These are phyloP conservation scores for Nesometra sesokonis DNA, from an alignment of 35 echinoderm and acorn worm species.

Conservation along the genomic window DNA sequence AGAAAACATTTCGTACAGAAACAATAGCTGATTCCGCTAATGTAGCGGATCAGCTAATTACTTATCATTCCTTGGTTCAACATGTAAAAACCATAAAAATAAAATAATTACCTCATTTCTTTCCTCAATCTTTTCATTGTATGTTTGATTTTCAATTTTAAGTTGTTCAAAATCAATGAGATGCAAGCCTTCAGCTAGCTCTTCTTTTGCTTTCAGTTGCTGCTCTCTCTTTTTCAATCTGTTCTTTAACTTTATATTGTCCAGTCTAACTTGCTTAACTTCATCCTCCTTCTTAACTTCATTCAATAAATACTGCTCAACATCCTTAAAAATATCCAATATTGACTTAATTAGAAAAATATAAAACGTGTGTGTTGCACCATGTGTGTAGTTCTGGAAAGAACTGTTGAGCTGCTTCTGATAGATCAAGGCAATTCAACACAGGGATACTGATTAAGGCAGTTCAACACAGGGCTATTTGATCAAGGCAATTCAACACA, in stretches of 20 bases:
- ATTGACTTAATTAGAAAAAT: not conserved
- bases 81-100: no score
- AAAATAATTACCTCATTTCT: constrained; percentile 86
- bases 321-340: constrained; percentile 34
- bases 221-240: constrained; percentile 92
- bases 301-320: constrained; percentile 62
- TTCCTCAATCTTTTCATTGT: constrained; percentile 98
- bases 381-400: no score
- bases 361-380: no score
- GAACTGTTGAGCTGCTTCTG: no score
- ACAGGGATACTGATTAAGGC: no score
- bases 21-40: no score
- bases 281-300: constrained; percentile 91
- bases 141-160: constrained; percentile 99
- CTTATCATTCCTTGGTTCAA: no score
- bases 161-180: constrained; percentile 98
- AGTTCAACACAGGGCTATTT: no score
- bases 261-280: constrained; percentile 62
- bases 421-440: no score
- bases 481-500: no score
- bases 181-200: constrained; percentile 87
- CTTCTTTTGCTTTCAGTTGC: constrained; percentile 98
- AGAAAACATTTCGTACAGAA: no score
- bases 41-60: no score
- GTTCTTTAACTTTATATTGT: constrained; percentile 99